Evolutionary conservation across 2,113 vertebrate genomes (phyloP).

Genomic region (Jacana jacana): DNA sequence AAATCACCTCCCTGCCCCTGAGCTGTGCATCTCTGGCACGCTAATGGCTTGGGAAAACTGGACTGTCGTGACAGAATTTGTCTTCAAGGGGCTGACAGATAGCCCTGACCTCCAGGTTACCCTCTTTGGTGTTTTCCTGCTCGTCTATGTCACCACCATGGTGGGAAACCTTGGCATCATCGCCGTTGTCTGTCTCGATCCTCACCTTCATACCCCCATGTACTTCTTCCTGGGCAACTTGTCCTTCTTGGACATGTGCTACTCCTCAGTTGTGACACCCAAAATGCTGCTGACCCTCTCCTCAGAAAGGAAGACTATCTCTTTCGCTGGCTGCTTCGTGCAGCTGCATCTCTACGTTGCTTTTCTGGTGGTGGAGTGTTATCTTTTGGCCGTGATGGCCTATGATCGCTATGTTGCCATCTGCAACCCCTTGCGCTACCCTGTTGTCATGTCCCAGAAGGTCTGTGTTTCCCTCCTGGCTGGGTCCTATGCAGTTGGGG

Average conservation of each 20-base stretch:
- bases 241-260: constrained; percentile 33
- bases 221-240: constrained; percentile 53
- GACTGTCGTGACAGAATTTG: not conserved
- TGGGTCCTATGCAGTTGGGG: not conserved
- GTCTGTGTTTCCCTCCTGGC: not conserved
- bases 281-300: constrained; percentile 42
- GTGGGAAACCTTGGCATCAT: constrained; percentile 42
- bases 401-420: constrained; percentile 32
- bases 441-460: not conserved
- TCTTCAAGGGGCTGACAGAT: constrained; percentile 25
- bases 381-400: constrained; percentile 28
- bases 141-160: not conserved
- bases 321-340: not conserved
- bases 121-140: constrained; percentile 1
- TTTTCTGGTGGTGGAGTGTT: constrained; percentile 5
- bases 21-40: not conserved
- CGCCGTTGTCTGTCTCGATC: not conserved
- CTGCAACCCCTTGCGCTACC: constrained; percentile 15
- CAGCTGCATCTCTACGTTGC: constrained; percentile 9
- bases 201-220: constrained; percentile 1
- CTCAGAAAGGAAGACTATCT: not conserved
- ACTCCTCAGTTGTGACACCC: constrained; percentile 27
- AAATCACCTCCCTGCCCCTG: not conserved
- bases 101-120: not conserved
- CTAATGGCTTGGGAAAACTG: not conserved